Conservation (phyloP, 2,888 invertebrate genomes). For the Scaptomyza flava region DNA sequence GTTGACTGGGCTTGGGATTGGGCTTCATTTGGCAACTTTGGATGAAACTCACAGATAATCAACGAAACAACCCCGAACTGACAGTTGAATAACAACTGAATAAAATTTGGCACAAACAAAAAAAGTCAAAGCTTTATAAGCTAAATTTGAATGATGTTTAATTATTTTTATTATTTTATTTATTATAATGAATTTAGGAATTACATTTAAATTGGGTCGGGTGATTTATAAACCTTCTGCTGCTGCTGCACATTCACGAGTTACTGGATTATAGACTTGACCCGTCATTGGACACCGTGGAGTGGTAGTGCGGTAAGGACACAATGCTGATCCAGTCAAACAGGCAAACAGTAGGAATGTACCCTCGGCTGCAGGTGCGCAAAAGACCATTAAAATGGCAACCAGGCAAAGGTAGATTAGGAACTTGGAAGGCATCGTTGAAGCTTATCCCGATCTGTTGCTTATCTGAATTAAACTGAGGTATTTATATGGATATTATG, state of each 20-base stretch:
- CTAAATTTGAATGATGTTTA: not conserved
- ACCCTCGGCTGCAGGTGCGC: conserved; percentile 18
- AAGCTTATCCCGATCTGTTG: not conserved
- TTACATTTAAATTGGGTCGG: too few species aligned
- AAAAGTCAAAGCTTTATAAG: not conserved
- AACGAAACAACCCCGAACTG: not conserved
- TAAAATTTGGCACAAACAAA: not conserved
- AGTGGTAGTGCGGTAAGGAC: conserved; percentile 16
- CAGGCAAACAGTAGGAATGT: conserved; percentile 16
- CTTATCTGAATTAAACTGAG: conserved; percentile 1
- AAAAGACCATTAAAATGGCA: conserved; percentile 17
- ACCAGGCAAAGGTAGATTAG: conserved; percentile 13
- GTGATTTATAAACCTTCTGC: too few species aligned
- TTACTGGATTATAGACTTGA: not conserved
- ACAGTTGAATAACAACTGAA: conserved; percentile 7
- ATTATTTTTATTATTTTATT: not conserved
- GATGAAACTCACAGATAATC: not conserved
- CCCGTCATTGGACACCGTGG: not conserved
- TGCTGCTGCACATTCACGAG: not conserved
- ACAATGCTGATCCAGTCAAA: conserved; percentile 10
- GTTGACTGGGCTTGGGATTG: not conserved
- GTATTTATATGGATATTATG: conserved; percentile 15
- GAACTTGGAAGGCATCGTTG: conserved; percentile 18
- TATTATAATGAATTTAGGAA: too few species aligned
- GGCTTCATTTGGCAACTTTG: not conserved